A percentile compares a stretch with the other conserved stretches of the same genome.
Conservation (phyloP, 2,113 vertebrate species). For the Rana temporaria region DNA sequence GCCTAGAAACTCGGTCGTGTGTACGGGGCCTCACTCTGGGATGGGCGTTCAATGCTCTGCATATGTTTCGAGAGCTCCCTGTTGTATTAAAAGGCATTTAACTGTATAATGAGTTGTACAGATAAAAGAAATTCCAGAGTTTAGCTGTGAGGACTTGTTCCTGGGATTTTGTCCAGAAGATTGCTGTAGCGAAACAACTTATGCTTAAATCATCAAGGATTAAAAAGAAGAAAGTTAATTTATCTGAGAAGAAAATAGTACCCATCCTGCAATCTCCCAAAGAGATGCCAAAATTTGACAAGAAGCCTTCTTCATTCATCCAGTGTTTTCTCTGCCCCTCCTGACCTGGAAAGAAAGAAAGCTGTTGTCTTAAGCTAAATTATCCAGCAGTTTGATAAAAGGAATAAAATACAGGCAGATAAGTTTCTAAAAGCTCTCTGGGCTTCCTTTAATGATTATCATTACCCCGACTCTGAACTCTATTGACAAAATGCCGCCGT, state of each 20-base stretch:
- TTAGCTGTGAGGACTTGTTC: conserved; percentile 46
- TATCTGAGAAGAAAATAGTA: conserved; percentile 58
- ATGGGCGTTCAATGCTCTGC: conserved; percentile 30
- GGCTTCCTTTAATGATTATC: conserved; percentile 70
- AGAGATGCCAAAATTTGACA: conserved; percentile 51
- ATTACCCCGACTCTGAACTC: conserved; percentile 72
- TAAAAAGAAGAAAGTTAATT: conserved; percentile 58
- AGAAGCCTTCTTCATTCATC: conserved; percentile 49
- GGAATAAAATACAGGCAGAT: conserved; percentile 67
- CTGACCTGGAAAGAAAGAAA: conserved; percentile 53
- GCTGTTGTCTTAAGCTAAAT: conserved; percentile 62
- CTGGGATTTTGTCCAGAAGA: conserved; percentile 57
- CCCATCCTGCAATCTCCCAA: conserved; percentile 49
- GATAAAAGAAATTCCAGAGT: conserved; percentile 51
- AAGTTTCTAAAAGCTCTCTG: conserved; percentile 67
- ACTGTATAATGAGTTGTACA: conserved; percentile 48
- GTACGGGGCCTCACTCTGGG: conserved; percentile 7
- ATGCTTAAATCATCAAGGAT: conserved; percentile 56
- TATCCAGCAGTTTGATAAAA: conserved; percentile 64
- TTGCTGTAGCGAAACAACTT: conserved; percentile 53
- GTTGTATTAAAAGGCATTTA: conserved; percentile 37
- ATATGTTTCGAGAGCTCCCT: conserved; percentile 36
- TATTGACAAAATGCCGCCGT: conserved; percentile 71
- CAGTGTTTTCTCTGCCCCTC: conserved; percentile 32
- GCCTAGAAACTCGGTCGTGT: too few relatives aligned